Percentiles rank a stretch among this genome's conserved stretches.
Evolutionary conservation across 37 sponge, comb jelly and placozoan species (phyloP).

Genomic region (Chondrilla cf. caribensis): DNA sequence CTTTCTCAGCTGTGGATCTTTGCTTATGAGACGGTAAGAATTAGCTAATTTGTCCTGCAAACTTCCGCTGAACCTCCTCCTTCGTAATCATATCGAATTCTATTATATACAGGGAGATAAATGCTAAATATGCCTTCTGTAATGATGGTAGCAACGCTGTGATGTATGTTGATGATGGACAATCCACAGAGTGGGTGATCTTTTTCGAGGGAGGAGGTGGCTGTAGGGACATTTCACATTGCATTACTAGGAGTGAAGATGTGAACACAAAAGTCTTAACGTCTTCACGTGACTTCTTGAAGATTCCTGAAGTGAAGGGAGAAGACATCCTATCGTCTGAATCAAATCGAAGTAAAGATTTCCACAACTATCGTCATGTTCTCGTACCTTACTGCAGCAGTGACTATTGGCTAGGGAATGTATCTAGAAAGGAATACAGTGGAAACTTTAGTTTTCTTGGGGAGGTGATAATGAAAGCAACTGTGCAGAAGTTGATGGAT

Average conservation of each 20-base stretch:
- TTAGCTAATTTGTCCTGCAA: too few species aligned
- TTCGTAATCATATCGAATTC: too few species aligned
- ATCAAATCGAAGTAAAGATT: constrained; percentile 21
- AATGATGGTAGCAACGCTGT: constrained; percentile 31
- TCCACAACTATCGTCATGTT: constrained; percentile 50
- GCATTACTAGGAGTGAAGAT: constrained; percentile 45
- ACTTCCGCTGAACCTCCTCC: too few species aligned
- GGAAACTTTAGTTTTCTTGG: constrained; percentile 53
- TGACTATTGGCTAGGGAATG: constrained; percentile 59
- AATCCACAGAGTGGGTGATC: constrained; percentile 44
- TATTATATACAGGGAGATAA: constrained; percentile 27
- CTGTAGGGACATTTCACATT: constrained; percentile 53
- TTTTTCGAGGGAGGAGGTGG: constrained; percentile 82
- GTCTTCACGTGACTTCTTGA: constrained; percentile 32
- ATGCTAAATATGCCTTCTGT: constrained; percentile 24
- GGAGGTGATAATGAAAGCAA: constrained; percentile 32
- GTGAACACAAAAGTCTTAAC: constrained; percentile 17
- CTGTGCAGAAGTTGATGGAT: constrained; percentile 33
- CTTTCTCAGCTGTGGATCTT: too few species aligned
- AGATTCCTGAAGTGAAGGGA: constrained; percentile 25
- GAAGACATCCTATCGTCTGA: constrained; percentile 53
- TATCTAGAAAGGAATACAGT: neutral
- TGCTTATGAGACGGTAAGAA: too few species aligned
- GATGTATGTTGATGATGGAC: constrained; percentile 15
- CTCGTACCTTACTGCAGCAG: constrained; percentile 75